A percentile compares a stretch with the other conserved stretches of the same genome.
These are phyloP conservation scores for Andrena cerasifolii DNA, from an alignment of 1,140 invertebrate species.

Conservation along the genomic window DNA sequence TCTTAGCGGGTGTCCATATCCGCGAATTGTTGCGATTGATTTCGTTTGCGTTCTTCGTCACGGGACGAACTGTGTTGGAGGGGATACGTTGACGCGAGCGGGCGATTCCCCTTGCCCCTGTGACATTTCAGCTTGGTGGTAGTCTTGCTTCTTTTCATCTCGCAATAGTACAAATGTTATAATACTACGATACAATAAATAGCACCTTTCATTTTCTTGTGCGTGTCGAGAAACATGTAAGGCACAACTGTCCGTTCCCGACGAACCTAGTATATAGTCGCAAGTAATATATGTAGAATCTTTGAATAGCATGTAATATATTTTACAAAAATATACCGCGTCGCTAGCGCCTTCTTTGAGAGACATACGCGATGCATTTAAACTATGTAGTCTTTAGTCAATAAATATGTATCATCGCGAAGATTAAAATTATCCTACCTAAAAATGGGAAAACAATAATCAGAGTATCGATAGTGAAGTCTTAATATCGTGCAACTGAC, in stretches of 20 bases:
- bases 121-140: no score
- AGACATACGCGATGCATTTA: conserved; percentile 2
- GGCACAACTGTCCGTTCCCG: not conserved
- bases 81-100: no score
- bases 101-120: no score
- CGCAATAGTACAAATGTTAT: conserved; percentile 48
- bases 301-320: not conserved
- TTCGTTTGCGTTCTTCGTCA: no score
- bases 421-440: conserved; percentile 12
- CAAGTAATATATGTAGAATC: conserved; percentile 1
- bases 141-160: no score
- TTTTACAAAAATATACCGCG: conserved; percentile 32
- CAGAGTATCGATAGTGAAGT: conserved; percentile 7
- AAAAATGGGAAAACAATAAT: conserved; percentile 23
- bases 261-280: not conserved
- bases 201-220: conserved; percentile 56
- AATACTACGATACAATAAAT: conserved; percentile 70
- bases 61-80: no score
- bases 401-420: conserved; percentile 25
- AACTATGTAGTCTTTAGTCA: conserved; percentile 18
- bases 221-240: conserved; percentile 14
- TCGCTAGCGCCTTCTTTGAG: not conserved
- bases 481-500: conserved; percentile 11
- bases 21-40: no score
- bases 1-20: no score